A percentile compares a stretch with the other conserved stretches of the same genome.
Evolutionary conservation across 2,113 vertebrate genomes (phyloP).

Genomic region (Neotragus pygmaeus): DNA sequence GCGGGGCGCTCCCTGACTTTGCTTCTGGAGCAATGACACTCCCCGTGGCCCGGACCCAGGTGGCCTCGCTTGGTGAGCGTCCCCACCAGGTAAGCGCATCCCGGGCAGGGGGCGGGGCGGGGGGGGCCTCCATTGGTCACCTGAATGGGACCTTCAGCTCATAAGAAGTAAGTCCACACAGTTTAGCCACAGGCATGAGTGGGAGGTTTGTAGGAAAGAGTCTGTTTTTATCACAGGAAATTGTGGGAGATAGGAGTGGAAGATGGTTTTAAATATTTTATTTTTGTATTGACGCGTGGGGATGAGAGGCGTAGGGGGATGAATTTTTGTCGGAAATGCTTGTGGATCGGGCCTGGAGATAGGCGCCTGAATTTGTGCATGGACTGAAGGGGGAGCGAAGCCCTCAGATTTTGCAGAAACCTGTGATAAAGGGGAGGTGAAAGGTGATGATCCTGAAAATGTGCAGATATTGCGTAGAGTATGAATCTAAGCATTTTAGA

Average conservation of each 20-base stretch:
- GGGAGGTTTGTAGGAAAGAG: neutral
- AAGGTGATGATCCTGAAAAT: neutral
- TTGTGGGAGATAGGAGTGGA: conserved; percentile 21
- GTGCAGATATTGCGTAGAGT: neutral
- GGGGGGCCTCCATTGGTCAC: neutral
- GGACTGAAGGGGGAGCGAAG: neutral
- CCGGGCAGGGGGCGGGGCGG: no score
- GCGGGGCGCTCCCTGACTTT: neutral
- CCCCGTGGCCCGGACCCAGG: neutral
- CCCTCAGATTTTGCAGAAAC: neutral
- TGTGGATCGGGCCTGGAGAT: neutral
- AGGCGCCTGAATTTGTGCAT: neutral
- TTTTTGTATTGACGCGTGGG: neutral
- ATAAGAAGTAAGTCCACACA: neutral
- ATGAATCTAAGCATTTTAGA: neutral
- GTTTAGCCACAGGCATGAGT: neutral
- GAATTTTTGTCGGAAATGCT: neutral
- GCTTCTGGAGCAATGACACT: neutral
- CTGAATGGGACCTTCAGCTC: neutral
- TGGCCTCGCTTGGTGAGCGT: neutral
- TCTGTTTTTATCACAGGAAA: conserved; percentile 43
- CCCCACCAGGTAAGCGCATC: conserved; percentile 31
- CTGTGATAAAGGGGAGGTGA: neutral
- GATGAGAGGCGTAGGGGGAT: neutral
- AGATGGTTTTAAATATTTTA: neutral